A percentile compares a stretch with the other conserved stretches of the same genome.
Conservation (phyloP, 2,888 invertebrate genomes). For the Agrochola lota region DNA sequence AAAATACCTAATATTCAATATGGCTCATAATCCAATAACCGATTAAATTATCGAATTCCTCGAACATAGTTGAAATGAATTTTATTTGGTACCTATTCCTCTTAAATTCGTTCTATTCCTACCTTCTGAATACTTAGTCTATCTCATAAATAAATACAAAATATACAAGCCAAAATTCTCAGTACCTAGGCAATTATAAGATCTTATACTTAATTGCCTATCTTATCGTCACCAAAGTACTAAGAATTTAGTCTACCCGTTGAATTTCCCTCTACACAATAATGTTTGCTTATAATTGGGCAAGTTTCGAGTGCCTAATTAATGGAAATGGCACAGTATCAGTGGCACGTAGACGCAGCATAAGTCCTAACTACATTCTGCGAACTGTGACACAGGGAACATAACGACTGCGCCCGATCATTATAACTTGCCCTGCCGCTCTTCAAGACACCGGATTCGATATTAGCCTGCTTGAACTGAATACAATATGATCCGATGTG, state of each 20-base stretch:
- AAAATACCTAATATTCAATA: neutral
- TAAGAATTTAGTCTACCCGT: slow-evolving; percentile 1
- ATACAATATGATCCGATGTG: slow-evolving; percentile 21
- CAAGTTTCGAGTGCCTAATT: slow-evolving; percentile 43
- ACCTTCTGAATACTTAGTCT: neutral
- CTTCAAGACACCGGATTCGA: slow-evolving; percentile 37
- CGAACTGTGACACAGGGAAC: slow-evolving; percentile 44
- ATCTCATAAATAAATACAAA: slow-evolving; percentile 19
- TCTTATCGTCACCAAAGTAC: neutral
- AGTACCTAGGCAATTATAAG: neutral
- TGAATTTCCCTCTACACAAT: slow-evolving; percentile 16
- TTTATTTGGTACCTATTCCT: neutral
- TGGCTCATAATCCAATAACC: neutral
- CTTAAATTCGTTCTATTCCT: neutral
- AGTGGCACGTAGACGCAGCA: slow-evolving; percentile 46
- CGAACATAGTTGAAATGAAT: slow-evolving; percentile 1
- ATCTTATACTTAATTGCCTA: neutral
- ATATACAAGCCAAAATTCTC: neutral
- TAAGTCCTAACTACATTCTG: slow-evolving; percentile 59
- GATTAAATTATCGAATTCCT: neutral
- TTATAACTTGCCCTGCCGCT: slow-evolving; percentile 54
- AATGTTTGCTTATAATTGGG: slow-evolving; percentile 34
- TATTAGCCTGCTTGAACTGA: slow-evolving; percentile 34
- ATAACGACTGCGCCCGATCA: slow-evolving; percentile 45
- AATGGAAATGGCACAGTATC: slow-evolving; percentile 35